Evolutionary conservation across 2,888 invertebrate genomes (phyloP), one percentile per base, ranked within the genome.

Genomic region (Drosophila ustulata): DNA sequence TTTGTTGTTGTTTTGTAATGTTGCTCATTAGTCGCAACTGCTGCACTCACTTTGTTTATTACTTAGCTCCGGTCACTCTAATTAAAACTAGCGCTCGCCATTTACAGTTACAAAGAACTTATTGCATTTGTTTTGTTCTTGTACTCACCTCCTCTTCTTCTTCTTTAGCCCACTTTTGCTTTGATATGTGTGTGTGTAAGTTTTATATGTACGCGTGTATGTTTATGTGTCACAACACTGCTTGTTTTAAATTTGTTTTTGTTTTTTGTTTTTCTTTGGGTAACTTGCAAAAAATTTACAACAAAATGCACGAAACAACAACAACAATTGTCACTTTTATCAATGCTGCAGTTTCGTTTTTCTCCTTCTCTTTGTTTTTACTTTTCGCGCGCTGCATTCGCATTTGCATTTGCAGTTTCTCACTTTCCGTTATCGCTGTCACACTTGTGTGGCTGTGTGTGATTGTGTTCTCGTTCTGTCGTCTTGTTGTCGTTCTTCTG

Each of bases 161-260:
- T 59, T 41, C 39, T 68, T 68, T 76, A 75, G 75, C 75, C 75
- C 75, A 75, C 75, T 75, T 75, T 75, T 76, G 64, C 43, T 50
- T 62, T 75, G 75, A 75, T 75, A 75, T 75, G 61, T 72, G 55
- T 43, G 43, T 57, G 61, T 25, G 2, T 53, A 18, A 41, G 37
- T 63, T 47, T 74, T 58, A 52, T 47, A 25, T 58, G 46, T 52
- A 13, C 52, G 30, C 53, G 32, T 39, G 47, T 47, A 32, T 46
- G 45, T 13, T 13, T 43, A 32, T 47, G 46, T 52, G 37, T 52
- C 65, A 53, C 47, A 72, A 64, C 61, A 46, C 50, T 41, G 18
- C 18, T 18, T 18, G 18, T 18, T 18, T 18, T 18, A 1, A 18
- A 18, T 18, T 9, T 5, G 5, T 6, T 58, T 34, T 50, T 32